phyloP scores from a whole-genome alignment of 2,888 invertebrate species.

The Andricus quercusramuli region DNA sequence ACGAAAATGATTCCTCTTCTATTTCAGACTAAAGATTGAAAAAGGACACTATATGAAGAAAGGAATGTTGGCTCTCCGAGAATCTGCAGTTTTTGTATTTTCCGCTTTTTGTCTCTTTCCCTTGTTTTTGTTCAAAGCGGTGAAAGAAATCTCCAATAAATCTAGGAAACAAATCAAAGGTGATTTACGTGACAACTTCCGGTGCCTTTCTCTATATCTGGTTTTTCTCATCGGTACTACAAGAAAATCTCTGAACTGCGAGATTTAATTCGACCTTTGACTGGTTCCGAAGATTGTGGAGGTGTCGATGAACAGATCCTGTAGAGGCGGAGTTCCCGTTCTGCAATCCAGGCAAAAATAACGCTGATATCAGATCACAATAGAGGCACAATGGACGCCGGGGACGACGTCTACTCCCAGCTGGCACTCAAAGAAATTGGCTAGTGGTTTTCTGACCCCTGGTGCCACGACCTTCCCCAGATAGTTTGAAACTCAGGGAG shows the following conservation, averaged over 20 bases:
- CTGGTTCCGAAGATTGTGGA: conserved; percentile 14
- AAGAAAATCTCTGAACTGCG: conserved; percentile 34
- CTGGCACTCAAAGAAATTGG: conserved; percentile 76
- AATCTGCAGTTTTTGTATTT: not conserved
- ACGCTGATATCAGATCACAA: conserved; percentile 71
- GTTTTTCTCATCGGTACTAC: not conserved
- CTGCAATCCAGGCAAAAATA: conserved; percentile 67
- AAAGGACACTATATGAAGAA: not conserved
- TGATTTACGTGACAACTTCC: conserved; percentile 36
- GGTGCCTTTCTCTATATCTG: conserved; percentile 18
- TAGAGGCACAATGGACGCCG: conserved; percentile 67
- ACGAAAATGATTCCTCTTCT: no score
- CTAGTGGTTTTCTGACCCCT: conserved; percentile 71
- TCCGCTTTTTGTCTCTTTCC: not conserved
- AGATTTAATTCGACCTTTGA: conserved; percentile 40
- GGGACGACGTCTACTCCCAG: conserved; percentile 51
- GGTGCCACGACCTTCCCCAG: conserved; percentile 65
- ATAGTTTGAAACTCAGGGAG: conserved; percentile 70
- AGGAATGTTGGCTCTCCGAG: not conserved
- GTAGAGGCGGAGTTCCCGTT: conserved; percentile 44
- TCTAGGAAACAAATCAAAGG: conserved; percentile 24
- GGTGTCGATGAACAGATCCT: conserved; percentile 26
- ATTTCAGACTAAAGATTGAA: no score
- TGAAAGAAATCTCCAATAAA: conserved; percentile 22
- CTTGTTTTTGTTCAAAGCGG: not conserved